phyloP scores from a whole-genome alignment of 2,888 invertebrate species.

The Hypena proboscidalis region DNA sequence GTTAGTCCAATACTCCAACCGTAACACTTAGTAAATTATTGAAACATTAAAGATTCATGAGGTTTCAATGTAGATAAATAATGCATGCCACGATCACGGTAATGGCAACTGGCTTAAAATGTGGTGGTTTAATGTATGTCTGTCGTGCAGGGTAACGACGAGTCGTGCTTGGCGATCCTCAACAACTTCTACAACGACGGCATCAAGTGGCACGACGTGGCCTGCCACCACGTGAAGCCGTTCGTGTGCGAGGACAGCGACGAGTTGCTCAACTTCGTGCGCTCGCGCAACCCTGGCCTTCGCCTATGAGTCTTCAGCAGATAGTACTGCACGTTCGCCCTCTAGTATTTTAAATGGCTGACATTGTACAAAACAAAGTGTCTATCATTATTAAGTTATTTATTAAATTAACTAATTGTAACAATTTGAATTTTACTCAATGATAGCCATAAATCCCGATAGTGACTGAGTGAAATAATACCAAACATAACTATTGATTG shows the following conservation, averaged over 20 bases:
- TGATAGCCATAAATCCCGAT: constrained; percentile 38
- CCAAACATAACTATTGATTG: neutral
- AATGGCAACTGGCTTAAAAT: neutral
- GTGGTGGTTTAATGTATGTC: neutral
- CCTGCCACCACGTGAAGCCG: constrained; percentile 94
- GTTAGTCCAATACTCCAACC: constrained; percentile 65
- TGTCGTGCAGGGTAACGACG: constrained; percentile 91
- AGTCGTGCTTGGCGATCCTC: constrained; percentile 94
- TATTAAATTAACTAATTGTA: constrained; percentile 60
- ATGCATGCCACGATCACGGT: neutral
- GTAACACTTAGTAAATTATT: no score
- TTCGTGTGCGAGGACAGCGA: constrained; percentile 97
- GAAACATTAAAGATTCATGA: neutral
- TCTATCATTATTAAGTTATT: constrained; percentile 78
- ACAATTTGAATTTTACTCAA: constrained; percentile 39
- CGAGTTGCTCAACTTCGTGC: constrained; percentile 94
- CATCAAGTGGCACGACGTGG: constrained; percentile 94
- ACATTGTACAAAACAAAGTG: constrained; percentile 80
- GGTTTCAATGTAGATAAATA: neutral
- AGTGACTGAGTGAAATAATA: constrained; percentile 25
- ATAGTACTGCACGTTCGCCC: constrained; percentile 45
- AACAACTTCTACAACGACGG: constrained; percentile 97
- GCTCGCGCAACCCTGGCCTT: constrained; percentile 94
- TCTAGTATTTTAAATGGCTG: constrained; percentile 69
- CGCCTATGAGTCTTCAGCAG: constrained; percentile 87